Evolutionary conservation across 2,113 vertebrate genomes (phyloP), one percentile per base, ranked within the genome.

Genomic region (Notiomystis cincta): DNA sequence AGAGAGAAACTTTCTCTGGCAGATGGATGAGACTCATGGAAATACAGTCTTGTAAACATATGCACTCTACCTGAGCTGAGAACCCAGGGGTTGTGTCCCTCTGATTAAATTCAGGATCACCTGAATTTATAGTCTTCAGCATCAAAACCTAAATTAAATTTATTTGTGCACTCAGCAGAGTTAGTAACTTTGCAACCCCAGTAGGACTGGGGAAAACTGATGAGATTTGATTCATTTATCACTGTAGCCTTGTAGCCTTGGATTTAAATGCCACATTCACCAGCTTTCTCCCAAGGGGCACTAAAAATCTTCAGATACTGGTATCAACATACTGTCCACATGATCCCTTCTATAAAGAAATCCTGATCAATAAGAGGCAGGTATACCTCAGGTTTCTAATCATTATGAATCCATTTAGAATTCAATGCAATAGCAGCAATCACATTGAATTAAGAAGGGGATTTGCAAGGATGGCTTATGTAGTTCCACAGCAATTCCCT

Each of bases 351-450:
- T 86, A 82, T 90, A 93, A 92, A 93, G 86, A 91, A 95, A 77
- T 60, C 56, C 53, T 94, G 57, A 96, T 97, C 97, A 77, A 96
- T 97, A 93, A 85, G n/a, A 96, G 53, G 72, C 85, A 94, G 76
- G 76, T 93, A 94, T 76, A 82, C 65, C 92, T 88, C 84, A 37
- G 83, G 44, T 96, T 96, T 96, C 93, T 95, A 95, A 96, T 96
- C 90, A 72, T 96, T 95, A 87, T 90, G 82, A 96, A 95, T 93
- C 57, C 75, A 67, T 94, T 96, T 95, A 96, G 84, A 94, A 97
- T 95, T 96, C 95, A 94, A 37, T 80, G 90, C 93, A 88, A 76
- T 67, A 71, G 54, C 57, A 86, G 69, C 91, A 85, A 94, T 91
- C 91, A 75, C 70, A 73, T 66, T 71, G 91, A 97, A 96, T 95